Conservation (phyloP, 2,888 invertebrate species). For the Falcaria lacertinaria region DNA sequence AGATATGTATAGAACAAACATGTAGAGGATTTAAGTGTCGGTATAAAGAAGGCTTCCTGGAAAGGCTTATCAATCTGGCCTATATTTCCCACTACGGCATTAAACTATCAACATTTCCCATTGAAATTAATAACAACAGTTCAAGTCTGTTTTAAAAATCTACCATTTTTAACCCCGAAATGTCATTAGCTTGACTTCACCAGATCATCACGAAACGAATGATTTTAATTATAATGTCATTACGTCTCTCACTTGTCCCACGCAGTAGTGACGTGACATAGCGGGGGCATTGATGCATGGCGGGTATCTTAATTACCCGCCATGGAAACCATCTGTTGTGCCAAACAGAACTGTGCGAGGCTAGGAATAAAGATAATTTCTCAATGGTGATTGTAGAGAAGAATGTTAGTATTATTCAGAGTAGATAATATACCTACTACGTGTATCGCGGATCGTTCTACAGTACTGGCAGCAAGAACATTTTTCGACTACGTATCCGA, state of each 20-base stretch:
- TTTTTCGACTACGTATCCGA: no score
- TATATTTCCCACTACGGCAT: no score
- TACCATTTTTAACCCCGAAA: not conserved
- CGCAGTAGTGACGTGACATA: not conserved
- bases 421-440: no score
- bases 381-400: not conserved
- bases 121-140: no score
- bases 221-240: constrained; percentile 18
- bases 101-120: no score
- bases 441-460: no score
- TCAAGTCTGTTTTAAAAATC: not conserved
- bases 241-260: constrained; percentile 1
- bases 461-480: no score
- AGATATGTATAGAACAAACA: no score
- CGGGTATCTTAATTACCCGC: constrained; percentile 29
- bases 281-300: constrained; percentile 18
- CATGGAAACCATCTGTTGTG: constrained; percentile 20
- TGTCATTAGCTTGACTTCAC: not conserved
- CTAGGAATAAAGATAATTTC: not conserved
- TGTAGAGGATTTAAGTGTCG: no score
- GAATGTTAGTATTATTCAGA: no score
- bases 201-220: not conserved
- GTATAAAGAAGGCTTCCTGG: no score
- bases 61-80: no score
- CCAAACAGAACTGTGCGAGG: not conserved